Percentiles rank a stretch among this genome's conserved stretches.
phyloP scores from a whole-genome alignment of 2,113 vertebrate genomes.

The Cottus gobio region DNA sequence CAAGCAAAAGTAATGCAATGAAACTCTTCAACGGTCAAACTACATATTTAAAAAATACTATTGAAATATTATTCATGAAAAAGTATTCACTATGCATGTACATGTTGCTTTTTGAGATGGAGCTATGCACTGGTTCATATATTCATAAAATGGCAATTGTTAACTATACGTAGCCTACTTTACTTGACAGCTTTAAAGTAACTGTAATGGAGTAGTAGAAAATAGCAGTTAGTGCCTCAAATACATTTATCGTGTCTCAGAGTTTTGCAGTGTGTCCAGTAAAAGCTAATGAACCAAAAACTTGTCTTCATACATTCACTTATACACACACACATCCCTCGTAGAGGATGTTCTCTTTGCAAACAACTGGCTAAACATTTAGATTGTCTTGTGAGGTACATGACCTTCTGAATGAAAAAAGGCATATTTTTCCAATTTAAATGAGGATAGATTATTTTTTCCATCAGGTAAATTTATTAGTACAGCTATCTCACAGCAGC shows the following conservation, averaged over 20 bases:
- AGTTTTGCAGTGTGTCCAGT: neutral
- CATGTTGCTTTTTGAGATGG: neutral
- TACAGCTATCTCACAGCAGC: conserved; percentile 32
- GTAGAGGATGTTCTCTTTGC: neutral
- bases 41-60: neutral
- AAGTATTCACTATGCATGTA: neutral
- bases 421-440: neutral
- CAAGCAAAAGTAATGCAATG: neutral
- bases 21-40: neutral
- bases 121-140: neutral
- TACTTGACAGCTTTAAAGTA: neutral
- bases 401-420: neutral
- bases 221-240: neutral
- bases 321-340: neutral
- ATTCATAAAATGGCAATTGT: neutral
- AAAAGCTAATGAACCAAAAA: neutral
- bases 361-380: neutral
- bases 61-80: neutral
- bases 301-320: neutral
- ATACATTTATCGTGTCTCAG: neutral
- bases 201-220: neutral
- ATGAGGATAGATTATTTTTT: neutral
- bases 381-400: neutral
- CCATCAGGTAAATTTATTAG: conserved; percentile 42
- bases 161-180: neutral